Conservation (phyloP, 2,113 vertebrate genomes). For the Galemys pyrenaicus region DNA sequence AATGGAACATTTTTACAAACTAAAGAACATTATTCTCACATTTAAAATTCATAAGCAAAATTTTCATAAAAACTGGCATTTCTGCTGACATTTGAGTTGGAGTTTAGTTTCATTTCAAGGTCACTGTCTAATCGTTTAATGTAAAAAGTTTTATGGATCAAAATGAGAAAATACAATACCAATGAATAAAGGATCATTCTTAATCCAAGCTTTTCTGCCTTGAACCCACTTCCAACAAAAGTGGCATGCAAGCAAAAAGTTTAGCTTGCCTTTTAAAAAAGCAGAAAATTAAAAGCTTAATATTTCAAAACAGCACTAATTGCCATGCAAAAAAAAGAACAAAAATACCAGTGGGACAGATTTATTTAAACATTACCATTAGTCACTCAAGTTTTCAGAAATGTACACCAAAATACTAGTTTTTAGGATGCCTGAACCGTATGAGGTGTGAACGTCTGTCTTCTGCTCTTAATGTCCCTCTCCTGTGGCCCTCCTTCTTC, state of each 20-base stretch:
- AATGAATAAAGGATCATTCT: neutral
- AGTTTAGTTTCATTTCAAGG: neutral
- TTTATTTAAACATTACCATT: neutral
- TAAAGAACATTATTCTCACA: neutral
- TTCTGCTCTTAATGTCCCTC: neutral
- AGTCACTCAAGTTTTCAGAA: neutral
- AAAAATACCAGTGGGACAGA: neutral
- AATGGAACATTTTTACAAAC: neutral
- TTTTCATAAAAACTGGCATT: conserved; percentile 44
- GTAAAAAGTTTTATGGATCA: neutral
- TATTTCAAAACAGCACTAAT: conserved; percentile 3
- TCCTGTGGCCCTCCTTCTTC: neutral
- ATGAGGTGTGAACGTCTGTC: neutral
- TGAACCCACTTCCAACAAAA: neutral
- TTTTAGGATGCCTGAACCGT: neutral
- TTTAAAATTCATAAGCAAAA: conserved; percentile 59
- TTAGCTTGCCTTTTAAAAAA: conserved; percentile 9
- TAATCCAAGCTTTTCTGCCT: neutral
- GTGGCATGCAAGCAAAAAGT: neutral
- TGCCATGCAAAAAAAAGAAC: neutral
- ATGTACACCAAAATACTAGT: neutral
- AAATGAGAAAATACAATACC: neutral
- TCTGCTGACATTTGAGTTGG: conserved; percentile 49
- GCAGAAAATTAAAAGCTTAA: neutral
- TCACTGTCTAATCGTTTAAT: conserved; percentile 46